Evolutionary conservation across 2,888 invertebrate species (phyloP).

Genomic region (Schizotus pectinicornis): DNA sequence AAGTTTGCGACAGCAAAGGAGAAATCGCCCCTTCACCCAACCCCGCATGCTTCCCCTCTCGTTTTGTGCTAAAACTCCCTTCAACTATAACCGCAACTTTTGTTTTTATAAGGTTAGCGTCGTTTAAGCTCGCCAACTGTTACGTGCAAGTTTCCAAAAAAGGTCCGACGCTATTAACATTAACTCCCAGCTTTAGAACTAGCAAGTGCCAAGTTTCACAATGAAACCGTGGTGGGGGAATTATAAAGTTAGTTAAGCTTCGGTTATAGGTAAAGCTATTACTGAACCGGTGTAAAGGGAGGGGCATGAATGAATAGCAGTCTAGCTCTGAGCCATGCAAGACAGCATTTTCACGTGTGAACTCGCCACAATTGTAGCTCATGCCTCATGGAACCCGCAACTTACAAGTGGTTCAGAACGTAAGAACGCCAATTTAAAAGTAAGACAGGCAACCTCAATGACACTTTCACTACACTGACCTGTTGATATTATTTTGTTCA

Average conservation of each 20-base stretch:
- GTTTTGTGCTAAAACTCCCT: background rate
- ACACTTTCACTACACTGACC: no score
- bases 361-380: no score
- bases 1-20: background rate
- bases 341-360: background rate
- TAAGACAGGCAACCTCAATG: no score
- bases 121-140: conserved; percentile 22
- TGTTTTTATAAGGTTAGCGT: conserved; percentile 18
- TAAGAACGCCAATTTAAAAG: no score
- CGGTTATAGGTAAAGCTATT: conserved; percentile 20
- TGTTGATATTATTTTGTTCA: no score
- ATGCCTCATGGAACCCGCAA: no score
- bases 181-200: conserved; percentile 26
- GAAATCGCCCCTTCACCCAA: background rate
- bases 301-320: background rate
- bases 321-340: background rate
- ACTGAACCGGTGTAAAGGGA: conserved; percentile 2
- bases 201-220: conserved; percentile 26
- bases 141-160: conserved; percentile 27
- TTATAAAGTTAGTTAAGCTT: conserved; percentile 30
- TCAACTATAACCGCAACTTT: conserved; percentile 1
- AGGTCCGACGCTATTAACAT: conserved; percentile 26
- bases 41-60: background rate
- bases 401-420: no score
- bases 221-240: conserved; percentile 25